Base-by-base conservation (phyloP, 2,113 vertebrate genomes). In the Oryzias curvinotus region DNA sequence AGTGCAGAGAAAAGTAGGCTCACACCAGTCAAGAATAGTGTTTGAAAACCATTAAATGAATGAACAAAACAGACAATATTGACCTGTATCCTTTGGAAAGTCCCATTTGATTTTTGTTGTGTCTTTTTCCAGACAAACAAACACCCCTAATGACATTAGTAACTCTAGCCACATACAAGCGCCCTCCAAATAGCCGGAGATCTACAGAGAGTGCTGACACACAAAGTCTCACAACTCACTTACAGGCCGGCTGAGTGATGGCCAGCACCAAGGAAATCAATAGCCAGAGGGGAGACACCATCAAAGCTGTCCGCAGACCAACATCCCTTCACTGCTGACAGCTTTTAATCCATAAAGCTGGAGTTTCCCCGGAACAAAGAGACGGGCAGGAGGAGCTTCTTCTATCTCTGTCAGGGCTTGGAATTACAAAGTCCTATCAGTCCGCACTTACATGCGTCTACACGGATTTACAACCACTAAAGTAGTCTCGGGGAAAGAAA, bases 191-290 rank as follows among this genome's bases (percentile, higher is more conserved):
- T 74, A 66, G 57, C 56, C 25, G 44, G 71, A 71, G 75, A 83
- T 71, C 72, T 78, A 84, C 83, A 80, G 66, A 77, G 65, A 71
- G 17, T 52, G 72, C 62, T 42, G 52, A 83, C 74, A 81, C 69
- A 26, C 78, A 85, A 71, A 85, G 80, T 82, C 81, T 83, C 78
- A 86, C 86, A 87, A 81, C 85, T 90, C 89, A 86, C 86, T 91
- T 87, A 80, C 77, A 77, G 70, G 63, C 63, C 21, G 64, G 63
- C 69, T 81, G 84, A 87, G 83, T 87, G 89, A 90, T 84, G 83
- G 82, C 80, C 77, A 75, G 83, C 72, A 23, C 72, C 71, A 78
- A 78, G 75, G 73, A 87, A 87, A 91, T 92, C 88, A 57, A 91
- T 92, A 90, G 30, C 36, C 52, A 75, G 84, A 70, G 76, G 71